Evolutionary conservation across 2,888 invertebrate species (phyloP), one percentile per base, ranked within the genome.

Genomic region (Bugulina stolonifera): DNA sequence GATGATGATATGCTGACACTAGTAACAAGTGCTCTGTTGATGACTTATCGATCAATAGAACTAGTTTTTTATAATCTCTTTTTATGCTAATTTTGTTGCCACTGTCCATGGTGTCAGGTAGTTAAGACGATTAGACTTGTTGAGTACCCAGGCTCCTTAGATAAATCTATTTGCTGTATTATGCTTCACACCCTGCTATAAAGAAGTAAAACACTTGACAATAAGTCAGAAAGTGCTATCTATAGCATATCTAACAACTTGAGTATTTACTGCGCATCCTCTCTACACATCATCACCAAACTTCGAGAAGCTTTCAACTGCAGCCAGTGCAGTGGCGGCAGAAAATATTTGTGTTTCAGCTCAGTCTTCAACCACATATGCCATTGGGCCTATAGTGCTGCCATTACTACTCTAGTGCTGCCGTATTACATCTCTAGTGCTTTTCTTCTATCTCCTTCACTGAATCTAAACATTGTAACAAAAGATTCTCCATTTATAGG

Each of bases 11-110:
- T 14, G 64, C 32, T 64, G 64, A 64, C 64, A 64, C 64, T 64
- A 32, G 64, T 64, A 64, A 64, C 64, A 64, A 64, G 64, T 64
- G 64, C 32, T 64, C 10, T 27, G 27, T 32, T 64, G 64, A 64
- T 25, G 64, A 32, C 64, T 27, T 64, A 34, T 32, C 3, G 64
- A 64, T 64, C 64, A 64, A 64, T 64, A 64, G 64, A 22, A 27
- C 64, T 27, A 64, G 64, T 64, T 10, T 64, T 64, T 64, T 64
- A 32, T 64, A 64, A 64, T 64, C 64, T 64, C 64, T 64, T 64
- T 64, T 64, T 64, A 64, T 64, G 64, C 64, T 64, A 64, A 64
- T 64, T 64, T 64, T 64, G 64, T 64, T 64, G 64, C 64, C 64
- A 64, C 64, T 64, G 64, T 64, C 64, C 64, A 64, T 32, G 64